Base-by-base conservation (phyloP, 2,113 vertebrate species). In the Ranitomeya variabilis region DNA sequence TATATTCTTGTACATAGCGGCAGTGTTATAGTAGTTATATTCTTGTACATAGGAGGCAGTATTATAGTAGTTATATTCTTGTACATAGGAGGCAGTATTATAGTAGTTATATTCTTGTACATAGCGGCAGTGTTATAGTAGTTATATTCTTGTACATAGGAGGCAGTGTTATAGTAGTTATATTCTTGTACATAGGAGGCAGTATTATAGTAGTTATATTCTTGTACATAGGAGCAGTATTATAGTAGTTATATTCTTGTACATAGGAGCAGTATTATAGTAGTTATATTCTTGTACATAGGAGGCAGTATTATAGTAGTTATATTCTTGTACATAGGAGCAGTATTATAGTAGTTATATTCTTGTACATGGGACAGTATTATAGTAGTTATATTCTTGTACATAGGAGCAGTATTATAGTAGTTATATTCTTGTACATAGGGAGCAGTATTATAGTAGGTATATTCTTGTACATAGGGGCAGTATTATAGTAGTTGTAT, bases 201-300 rank as follows among this genome's bases (percentile, higher is more conserved):
- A 71, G 67, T 71, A 26, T 13, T 71, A 69, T 23, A 69, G n/a
- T 26, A 23, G n/a, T 69, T 69, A 26, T n/a, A 69, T 23, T 64
- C 16, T 21, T 69, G n/a, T 69, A 26, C 12, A 69, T 13, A 69
- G n/a, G n/a, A 2, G 66, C 66, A 26, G 23, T 69, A 26, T 26
- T 69, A 69, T 69, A 69, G 66, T 26, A 26, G n/a, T 26, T 69
- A 69, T 26, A 64, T 69, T 26, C 7, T 26, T 12, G 66, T 26
- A 69, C 9, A 23, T 69, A 69, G 23, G 66, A 14, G 66, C 66
- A 69, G 66, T 69, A 69, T 69, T 69, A 69, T 69, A 69, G 66
- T 69, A 69, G n/a, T 69, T 69, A 69, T 26, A 69, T 26, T 69
- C 66, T 69, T 69, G 66, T 69, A 69, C 13, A 69, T 69, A 69